Evolutionary conservation across 2,797 vertebrate genomes (phyloP).

Genomic region (Ceryle rudis): DNA sequence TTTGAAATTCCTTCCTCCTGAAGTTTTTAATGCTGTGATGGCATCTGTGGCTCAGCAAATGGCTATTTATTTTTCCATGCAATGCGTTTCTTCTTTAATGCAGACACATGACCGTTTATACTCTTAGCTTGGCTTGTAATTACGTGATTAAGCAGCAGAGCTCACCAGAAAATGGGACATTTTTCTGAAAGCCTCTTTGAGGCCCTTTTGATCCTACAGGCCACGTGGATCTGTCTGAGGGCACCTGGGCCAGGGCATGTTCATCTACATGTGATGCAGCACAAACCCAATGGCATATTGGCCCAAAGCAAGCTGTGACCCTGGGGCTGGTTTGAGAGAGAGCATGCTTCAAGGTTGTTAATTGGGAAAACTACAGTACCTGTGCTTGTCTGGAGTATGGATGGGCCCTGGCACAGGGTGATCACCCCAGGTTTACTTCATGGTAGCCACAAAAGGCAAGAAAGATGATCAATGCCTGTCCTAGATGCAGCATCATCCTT

Average conservation of each 20-base stretch:
- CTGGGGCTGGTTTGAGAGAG: neutral
- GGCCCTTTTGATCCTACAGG: neutral
- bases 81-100: neutral
- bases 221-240: accelerated
- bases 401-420: neutral
- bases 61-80: neutral
- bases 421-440: neutral
- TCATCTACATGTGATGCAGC: neutral
- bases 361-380: neutral
- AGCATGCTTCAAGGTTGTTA: accelerated
- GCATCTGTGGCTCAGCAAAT: neutral
- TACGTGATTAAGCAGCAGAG: neutral
- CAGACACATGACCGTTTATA: neutral
- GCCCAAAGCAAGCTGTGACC: neutral
- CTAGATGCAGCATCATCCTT: neutral
- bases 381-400: neutral
- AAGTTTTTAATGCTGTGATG: neutral
- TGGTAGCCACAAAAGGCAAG: accelerated
- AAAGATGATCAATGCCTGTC: neutral
- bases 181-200: neutral
- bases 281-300: neutral
- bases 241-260: neutral
- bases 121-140: neutral
- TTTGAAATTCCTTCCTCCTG: neutral
- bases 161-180: accelerated